A percentile compares a stretch with the other conserved stretches of the same genome.
Evolutionary conservation across 2,888 invertebrate species (phyloP).

Genomic region (Plagiodera versicolora): DNA sequence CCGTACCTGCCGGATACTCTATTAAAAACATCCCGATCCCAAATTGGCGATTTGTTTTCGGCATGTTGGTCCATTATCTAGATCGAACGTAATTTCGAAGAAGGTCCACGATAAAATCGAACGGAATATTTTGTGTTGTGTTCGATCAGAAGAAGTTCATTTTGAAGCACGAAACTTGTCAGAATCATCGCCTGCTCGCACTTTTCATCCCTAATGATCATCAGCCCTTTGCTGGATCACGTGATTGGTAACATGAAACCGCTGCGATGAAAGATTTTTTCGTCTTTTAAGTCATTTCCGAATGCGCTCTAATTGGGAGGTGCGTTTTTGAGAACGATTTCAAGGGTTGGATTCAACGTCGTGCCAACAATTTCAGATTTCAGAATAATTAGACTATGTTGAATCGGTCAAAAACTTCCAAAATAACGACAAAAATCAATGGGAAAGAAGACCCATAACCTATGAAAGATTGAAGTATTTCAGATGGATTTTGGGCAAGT

Average conservation of each 20-base stretch:
- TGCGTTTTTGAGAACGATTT: too few species aligned
- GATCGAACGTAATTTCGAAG: constrained; percentile 16
- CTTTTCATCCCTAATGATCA: background rate
- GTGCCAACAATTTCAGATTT: too few species aligned
- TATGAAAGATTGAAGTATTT: too few species aligned
- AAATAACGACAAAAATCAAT: too few species aligned
- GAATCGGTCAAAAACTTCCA: too few species aligned
- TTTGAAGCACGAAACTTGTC: background rate
- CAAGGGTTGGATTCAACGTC: too few species aligned
- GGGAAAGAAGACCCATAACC: too few species aligned
- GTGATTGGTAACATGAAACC: background rate
- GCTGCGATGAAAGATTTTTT: background rate
- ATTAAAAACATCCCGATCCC: constrained; percentile 8
- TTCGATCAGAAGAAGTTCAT: background rate
- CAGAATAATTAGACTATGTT: too few species aligned
- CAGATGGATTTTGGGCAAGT: too few species aligned
- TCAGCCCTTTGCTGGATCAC: background rate
- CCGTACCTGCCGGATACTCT: constrained; percentile 11
- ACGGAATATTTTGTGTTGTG: background rate
- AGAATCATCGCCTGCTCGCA: background rate
- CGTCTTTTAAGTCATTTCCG: background rate
- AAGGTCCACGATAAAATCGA: background rate
- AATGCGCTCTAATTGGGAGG: background rate
- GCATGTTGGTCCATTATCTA: constrained; percentile 24
- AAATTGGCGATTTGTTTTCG: constrained; percentile 27